phyloP scores from a whole-genome alignment of 2,797 vertebrate species.

The Melanotaenia parkinsoni region DNA sequence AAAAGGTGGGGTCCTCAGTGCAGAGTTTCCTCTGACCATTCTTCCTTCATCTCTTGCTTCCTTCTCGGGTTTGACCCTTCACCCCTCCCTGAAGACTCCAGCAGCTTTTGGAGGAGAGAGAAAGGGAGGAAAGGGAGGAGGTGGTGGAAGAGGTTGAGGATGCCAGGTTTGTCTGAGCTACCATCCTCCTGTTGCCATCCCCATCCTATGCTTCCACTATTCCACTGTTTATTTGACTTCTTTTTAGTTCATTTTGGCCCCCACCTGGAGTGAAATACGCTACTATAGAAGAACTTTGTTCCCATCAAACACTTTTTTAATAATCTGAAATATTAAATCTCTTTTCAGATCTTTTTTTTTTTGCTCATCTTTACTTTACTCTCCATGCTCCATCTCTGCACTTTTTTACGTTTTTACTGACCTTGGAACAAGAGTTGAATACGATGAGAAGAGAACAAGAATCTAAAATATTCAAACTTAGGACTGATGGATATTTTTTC shows the following conservation, averaged over 20 bases:
- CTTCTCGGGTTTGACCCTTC: slow-evolving; percentile 86
- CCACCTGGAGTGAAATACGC: slow-evolving; percentile 59
- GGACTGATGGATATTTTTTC: neutral
- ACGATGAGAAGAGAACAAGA: neutral
- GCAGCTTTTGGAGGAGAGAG: slow-evolving; percentile 94
- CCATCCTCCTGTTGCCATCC: slow-evolving; percentile 61
- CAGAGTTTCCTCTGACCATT: slow-evolving; percentile 82
- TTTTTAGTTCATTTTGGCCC: slow-evolving; percentile 74
- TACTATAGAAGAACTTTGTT: slow-evolving; percentile 22
- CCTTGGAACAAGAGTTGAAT: neutral
- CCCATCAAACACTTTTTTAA: neutral
- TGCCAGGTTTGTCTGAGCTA: slow-evolving; percentile 90
- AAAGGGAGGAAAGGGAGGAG: slow-evolving; percentile 85
- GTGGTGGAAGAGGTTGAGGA: slow-evolving; percentile 89
- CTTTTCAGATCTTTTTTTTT: neutral
- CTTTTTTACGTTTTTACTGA: neutral
- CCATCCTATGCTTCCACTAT: slow-evolving; percentile 49
- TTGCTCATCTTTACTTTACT: neutral
- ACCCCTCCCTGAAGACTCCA: slow-evolving; percentile 94
- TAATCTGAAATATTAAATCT: neutral
- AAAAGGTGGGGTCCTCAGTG: slow-evolving; percentile 18
- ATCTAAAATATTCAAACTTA: neutral
- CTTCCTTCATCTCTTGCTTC: slow-evolving; percentile 83
- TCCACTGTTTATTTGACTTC: slow-evolving; percentile 73
- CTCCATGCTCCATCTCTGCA: neutral